Percentiles rank a stretch among this genome's conserved stretches.
These are phyloP conservation scores for Sinocyclocheilus maitianheensis DNA, from an alignment of 2,113 vertebrate genomes.

Conservation along the genomic window DNA sequence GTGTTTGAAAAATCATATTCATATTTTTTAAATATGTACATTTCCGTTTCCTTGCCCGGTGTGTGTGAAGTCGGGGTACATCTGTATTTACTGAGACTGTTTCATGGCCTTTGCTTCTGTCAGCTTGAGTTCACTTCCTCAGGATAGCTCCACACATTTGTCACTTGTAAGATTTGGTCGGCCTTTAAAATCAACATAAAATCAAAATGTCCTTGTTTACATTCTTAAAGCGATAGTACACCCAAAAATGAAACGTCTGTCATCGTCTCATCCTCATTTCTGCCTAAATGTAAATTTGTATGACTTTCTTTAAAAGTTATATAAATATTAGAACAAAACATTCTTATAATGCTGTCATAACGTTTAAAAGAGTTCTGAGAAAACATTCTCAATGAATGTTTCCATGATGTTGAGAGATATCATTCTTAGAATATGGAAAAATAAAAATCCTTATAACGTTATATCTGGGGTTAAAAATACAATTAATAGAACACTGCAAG, in stretches of 20 bases:
- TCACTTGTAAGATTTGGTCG: neutral
- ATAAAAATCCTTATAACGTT: too few relatives aligned
- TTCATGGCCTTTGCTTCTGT: slow-evolving; percentile 32
- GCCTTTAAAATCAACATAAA: neutral
- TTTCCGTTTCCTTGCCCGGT: slow-evolving; percentile 9
- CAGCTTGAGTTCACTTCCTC: slow-evolving; percentile 26
- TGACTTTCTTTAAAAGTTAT: too few relatives aligned
- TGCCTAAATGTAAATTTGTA: neutral
- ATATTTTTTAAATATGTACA: neutral
- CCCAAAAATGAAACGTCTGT: neutral
- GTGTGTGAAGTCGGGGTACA: slow-evolving; percentile 11
- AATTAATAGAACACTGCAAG: too few relatives aligned
- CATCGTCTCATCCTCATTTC: neutral
- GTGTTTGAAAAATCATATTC: neutral
- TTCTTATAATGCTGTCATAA: too few relatives aligned
- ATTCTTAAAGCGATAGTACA: neutral
- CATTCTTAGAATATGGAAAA: too few relatives aligned
- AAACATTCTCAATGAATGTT: too few relatives aligned
- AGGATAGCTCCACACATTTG: slow-evolving; percentile 9
- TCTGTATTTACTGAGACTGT: slow-evolving; percentile 11
- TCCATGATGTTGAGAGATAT: too few relatives aligned
- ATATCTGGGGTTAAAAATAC: too few relatives aligned
- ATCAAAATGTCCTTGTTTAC: slow-evolving; percentile 7
- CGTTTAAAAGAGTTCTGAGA: too few relatives aligned
- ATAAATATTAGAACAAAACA: too few relatives aligned